These are phyloP conservation scores for Alsophila aescularia DNA, from an alignment of 2,888 invertebrate species.

Conservation along the genomic window DNA sequence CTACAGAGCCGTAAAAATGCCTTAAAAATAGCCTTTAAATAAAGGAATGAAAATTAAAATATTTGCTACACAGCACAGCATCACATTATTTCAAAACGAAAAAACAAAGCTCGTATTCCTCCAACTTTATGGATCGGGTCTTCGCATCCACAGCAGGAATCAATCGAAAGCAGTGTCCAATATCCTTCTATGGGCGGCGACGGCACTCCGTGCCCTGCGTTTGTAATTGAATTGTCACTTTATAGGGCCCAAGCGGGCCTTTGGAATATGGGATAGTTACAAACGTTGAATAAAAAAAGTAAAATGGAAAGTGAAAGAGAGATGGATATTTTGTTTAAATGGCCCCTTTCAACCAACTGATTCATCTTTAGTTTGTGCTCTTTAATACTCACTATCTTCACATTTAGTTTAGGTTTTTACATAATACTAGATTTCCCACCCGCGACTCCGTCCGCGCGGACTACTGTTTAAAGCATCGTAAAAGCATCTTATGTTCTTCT, in stretches of 20 bases:
- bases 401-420: no score
- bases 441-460: no score
- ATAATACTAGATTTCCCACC: no score
- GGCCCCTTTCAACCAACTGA: not conserved
- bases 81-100: not conserved
- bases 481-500: no score
- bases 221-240: slow-evolving; percentile 68
- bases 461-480: no score
- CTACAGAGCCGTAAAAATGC: no score
- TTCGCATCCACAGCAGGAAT: slow-evolving; percentile 9
- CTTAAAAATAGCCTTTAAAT: no score
- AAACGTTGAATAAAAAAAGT: slow-evolving; percentile 13
- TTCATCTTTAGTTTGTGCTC: no score
- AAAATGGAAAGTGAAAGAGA: not conserved
- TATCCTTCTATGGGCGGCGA: slow-evolving; percentile 33
- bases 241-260: slow-evolving; percentile 54
- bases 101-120: not conserved
- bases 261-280: slow-evolving; percentile 17
- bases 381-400: no score
- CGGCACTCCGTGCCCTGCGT: slow-evolving; percentile 48
- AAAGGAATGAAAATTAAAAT: no score
- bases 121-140: slow-evolving; percentile 2
- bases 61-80: not conserved
- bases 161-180: slow-evolving; percentile 31
- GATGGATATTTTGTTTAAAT: not conserved